Base-by-base conservation (phyloP, 2,888 invertebrate species). In the Panzeria rudis region DNA sequence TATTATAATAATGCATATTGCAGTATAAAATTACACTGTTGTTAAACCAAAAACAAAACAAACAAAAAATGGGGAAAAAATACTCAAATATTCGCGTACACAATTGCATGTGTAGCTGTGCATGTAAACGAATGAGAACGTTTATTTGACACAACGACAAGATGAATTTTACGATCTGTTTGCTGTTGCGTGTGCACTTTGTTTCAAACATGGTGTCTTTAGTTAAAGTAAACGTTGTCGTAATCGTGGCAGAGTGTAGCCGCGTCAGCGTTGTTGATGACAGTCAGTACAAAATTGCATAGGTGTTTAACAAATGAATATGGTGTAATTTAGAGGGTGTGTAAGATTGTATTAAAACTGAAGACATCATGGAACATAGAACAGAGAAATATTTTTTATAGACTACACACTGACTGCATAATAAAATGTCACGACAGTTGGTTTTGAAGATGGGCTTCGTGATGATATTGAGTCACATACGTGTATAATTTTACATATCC, bases 161-260 rank as follows among this genome's bases (percentile, higher is more conserved):
- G 38, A 72, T 69, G 38, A 64, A 72, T 73, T 82, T 79, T 85
- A 75, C 64, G 82, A 82, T 82, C 64, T 72, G n/a, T 61, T 61
- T 78, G 75, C 75, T 76, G 75, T 79, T 82, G 82, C 82, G 82
- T 79, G 85, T 82, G 82, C 78, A 81, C 62, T 75, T 85, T 75
- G 38, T 35, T 44, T 62, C 20, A 23, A 41, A n/a, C 7, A 56
- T 20, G 20, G 3, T 41, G 29, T 4, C 25, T n/a, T 41, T n/a
- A 44, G 38, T 52, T 52, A 29, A 23, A 32, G 50, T 29, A 52
- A 29, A 8, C 41, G 78, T 52, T 62, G 62, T 32, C 41, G 23
- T 38, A 68, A 59, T 66, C 15, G 32, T 17, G 76, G 17, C 35
- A 54, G 29, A 41, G 38, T 23, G 20, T 44, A 32, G 52, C 29